Evolutionary conservation across 64 coral and sea anemone species (phyloP).

Genomic region (Cladopsammia gracilis): DNA sequence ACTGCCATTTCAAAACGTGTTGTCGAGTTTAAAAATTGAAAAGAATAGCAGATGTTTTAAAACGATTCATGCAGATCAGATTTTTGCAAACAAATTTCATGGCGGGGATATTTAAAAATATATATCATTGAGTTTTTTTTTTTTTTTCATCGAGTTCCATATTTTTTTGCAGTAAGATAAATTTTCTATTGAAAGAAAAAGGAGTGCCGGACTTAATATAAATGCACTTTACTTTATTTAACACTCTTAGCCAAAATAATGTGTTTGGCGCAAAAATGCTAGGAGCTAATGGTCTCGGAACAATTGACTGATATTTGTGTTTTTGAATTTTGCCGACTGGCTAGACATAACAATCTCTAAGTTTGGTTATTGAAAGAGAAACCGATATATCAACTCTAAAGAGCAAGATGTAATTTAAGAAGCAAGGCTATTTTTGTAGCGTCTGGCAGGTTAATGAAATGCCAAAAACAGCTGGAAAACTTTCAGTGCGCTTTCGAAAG

Average conservation of each 20-base stretch:
- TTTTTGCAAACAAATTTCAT: no score
- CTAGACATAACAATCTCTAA: constrained; percentile 50
- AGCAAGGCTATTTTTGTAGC: constrained; percentile 42
- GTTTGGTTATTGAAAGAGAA: constrained; percentile 45
- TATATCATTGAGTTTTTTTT: no score
- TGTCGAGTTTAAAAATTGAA: constrained; percentile 24
- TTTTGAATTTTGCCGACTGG: not conserved
- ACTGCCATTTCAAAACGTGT: not conserved
- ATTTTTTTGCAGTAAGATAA: no score
- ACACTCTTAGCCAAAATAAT: constrained; percentile 22
- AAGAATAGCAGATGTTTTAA: not conserved
- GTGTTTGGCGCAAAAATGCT: not conserved
- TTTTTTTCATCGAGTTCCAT: no score
- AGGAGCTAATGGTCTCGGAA: not conserved
- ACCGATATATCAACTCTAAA: constrained; percentile 56
- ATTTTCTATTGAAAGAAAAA: not conserved
- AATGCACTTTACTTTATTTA: constrained; percentile 31
- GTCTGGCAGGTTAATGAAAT: constrained; percentile 11
- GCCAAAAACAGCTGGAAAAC: constrained; percentile 4
- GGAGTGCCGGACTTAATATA: not conserved
- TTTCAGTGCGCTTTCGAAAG: not conserved
- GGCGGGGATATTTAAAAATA: no score
- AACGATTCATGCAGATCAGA: no score
- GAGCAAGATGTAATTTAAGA: constrained; percentile 44
- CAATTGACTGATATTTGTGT: constrained; percentile 46